Evolutionary conservation across 2,797 vertebrate genomes (phyloP), one percentile per base, ranked within the genome.

Genomic region (Gymnothorax javanicus): DNA sequence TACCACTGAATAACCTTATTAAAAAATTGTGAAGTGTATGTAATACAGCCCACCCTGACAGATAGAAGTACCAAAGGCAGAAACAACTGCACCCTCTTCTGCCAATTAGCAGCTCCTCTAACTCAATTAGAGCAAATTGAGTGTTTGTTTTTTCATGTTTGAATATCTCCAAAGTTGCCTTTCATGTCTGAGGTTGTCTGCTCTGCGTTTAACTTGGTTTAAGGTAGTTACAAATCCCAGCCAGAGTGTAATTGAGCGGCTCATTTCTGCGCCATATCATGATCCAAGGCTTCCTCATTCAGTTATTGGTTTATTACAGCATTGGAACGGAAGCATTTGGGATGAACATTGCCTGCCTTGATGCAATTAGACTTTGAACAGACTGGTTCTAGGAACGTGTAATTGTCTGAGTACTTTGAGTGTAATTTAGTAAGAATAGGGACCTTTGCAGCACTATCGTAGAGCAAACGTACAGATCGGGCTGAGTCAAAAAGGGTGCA

Each of bases 121-220:
- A 96, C 86, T 75, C 88, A 84, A 92, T 95, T 91, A 91, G 20
- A 20, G 90, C 94, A 95, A 96, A 96, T 94, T 88, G 94, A 96
- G 95, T 96, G 95, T 96, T 95, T 95, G 94, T 94, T 96, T 94
- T 94, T 95, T 95, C 94, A 94, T 95, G 94, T 95, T 96, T 93
- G 95, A 94, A 96, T 92, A 94, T 94, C 89, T 92, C 92, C 94
- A 93, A 95, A 95, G 95, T 95, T 95, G 94, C 92, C 94, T 96
- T 96, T 96, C 92, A 95, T 96, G 94, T 95, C 86, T 20, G 89
- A 89, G 91, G 93, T 92, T 89, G 90, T 95, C 94, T 96, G 96
- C 95, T 95, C 92, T 93, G 92, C 87, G 84, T 90, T 92, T 96
- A 95, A 96, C 94, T 77, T 88, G 91, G 95, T 96, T 96, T 96